A percentile compares a stretch with the other conserved stretches of the same genome.
phyloP scores from a whole-genome alignment of 2,888 invertebrate species.

The Spisula solida region DNA sequence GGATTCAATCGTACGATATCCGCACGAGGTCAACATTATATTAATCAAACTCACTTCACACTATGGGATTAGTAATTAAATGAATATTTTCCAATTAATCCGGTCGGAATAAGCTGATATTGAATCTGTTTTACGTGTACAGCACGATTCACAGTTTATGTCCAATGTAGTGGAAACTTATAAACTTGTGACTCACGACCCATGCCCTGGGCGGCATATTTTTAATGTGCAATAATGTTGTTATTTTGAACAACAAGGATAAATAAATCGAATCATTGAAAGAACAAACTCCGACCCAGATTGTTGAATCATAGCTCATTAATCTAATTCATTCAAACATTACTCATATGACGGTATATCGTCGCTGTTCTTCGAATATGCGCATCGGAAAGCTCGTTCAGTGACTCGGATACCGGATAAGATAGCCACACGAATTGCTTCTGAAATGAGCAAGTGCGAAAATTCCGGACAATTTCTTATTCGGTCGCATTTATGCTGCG shows the following conservation, averaged over 20 bases:
- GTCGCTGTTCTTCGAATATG: too few species aligned
- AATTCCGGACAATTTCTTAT: too few species aligned
- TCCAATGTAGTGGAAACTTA: background rate
- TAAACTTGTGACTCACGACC: background rate
- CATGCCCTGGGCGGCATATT: background rate
- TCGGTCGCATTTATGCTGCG: too few species aligned
- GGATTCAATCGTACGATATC: background rate
- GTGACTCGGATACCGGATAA: too few species aligned
- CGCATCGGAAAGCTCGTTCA: too few species aligned
- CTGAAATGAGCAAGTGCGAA: too few species aligned
- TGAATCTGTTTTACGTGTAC: background rate
- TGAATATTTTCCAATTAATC: constrained; percentile 7
- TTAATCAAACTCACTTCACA: background rate
- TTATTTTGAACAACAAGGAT: background rate
- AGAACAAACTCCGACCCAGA: too few species aligned
- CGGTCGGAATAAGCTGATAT: background rate
- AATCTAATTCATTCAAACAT: too few species aligned
- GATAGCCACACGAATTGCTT: too few species aligned
- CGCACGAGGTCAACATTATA: background rate
- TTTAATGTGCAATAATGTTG: background rate
- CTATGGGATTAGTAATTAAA: background rate
- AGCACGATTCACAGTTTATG: background rate
- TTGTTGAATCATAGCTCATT: too few species aligned
- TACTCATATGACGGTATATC: too few species aligned
- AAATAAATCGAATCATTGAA: too few species aligned